Evolutionary conservation across 2,888 invertebrate species (phyloP).

Genomic region (Ischnura elegans): DNA sequence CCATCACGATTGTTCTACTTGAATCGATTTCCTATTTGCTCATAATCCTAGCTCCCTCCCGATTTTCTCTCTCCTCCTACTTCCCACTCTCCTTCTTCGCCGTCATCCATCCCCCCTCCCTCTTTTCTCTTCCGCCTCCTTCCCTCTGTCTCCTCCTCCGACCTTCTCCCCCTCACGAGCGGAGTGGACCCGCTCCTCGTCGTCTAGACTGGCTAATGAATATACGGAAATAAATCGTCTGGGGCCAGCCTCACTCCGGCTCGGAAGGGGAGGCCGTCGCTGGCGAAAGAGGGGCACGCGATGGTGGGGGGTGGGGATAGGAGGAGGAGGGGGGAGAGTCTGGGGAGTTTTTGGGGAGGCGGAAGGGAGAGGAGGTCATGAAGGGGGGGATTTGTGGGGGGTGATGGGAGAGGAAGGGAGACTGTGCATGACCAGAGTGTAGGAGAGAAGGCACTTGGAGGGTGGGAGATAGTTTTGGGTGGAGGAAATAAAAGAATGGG

Average conservation of each 20-base stretch:
- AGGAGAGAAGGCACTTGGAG: not conserved
- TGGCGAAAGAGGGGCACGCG: not conserved
- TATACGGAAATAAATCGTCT: slow-evolving; percentile 69
- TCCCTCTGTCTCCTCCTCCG: not conserved
- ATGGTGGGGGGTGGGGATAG: too few species aligned
- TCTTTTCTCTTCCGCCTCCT: not conserved
- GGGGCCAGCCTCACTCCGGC: slow-evolving; percentile 57
- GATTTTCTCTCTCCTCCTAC: not conserved
- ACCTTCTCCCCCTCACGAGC: slow-evolving; percentile 43
- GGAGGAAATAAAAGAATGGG: not conserved
- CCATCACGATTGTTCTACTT: not conserved
- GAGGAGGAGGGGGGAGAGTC: not conserved
- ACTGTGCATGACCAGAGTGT: not conserved
- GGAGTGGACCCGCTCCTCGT: slow-evolving; percentile 65
- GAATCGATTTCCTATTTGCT: not conserved
- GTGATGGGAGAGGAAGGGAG: not conserved
- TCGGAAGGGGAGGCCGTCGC: slow-evolving; percentile 48
- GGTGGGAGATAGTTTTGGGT: not conserved
- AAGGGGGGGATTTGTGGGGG: not conserved
- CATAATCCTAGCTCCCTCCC: not conserved
- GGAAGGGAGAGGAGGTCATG: not conserved
- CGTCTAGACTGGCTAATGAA: slow-evolving; percentile 69
- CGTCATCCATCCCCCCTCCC: not conserved
- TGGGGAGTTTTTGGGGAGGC: not conserved
- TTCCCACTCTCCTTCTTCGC: not conserved